Evolutionary conservation across 2,797 vertebrate genomes (phyloP), one percentile per base, ranked within the genome.

Genomic region (Lepilemur ruficaudatus): DNA sequence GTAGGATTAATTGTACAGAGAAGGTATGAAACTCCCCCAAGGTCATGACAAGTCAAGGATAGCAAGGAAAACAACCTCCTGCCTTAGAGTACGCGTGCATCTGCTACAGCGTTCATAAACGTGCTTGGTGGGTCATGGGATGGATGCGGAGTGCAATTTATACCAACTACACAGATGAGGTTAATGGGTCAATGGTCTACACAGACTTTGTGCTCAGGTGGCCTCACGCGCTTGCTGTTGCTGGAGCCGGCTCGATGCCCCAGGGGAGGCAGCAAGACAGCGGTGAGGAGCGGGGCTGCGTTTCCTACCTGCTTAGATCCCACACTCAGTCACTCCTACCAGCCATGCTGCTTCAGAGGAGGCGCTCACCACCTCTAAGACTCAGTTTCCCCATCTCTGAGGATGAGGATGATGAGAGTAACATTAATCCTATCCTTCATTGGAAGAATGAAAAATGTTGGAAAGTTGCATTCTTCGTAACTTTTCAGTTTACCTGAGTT

Each of bases 251-350:
- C 46, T 69, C 9, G 5, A 22, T 3, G 35, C 1, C 2, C 23
- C n/a, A 13, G 75, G 25, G 7, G 61, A 55, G 25, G 8, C 2
- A 20, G 1, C 4, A 10, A 7, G 13, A 12, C 3, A 1, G 25
- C 1, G 4, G 28, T 1, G n/a, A 65, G 28, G 14, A 43, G 3
- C 3, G 7, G 7, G 17, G 10, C 22, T 28, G 7, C 3, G 4
- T 2, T 1, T 7, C 7, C 2, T 23, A 1, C 11, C 25, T 67
- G 5, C 13, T 69, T 32, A 32, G 9, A 6, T 43, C 17, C 14
- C 4, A 35, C 8, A 32, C 52, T 20, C 32, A 4, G 22, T 25
- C 52, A 25, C 28, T 32, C 15, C 4, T 23, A 13, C 15, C 13
- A 59, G 3, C 20, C 28, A 7, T 4, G 2, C 30, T 57, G 23